phyloP scores from a whole-genome alignment of 2,888 invertebrate species.

The Disparrhopalites patrizii region DNA sequence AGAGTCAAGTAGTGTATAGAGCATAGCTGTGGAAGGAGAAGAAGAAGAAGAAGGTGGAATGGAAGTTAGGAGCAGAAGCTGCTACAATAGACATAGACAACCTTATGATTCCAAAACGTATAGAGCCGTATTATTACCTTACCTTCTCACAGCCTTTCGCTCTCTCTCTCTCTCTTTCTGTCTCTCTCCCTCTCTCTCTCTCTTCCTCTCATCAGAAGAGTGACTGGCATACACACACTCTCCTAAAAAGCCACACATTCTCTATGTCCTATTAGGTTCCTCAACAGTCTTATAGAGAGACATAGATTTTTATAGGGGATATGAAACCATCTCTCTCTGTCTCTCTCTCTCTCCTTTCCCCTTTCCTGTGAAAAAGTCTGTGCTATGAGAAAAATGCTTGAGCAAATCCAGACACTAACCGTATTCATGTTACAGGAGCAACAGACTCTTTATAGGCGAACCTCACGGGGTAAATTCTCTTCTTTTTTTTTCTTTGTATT shows the following conservation, averaged over 20 bases:
- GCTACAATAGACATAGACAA: too few species aligned
- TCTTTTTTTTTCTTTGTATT: too few species aligned
- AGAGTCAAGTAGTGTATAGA: too few species aligned
- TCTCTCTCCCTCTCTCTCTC: background rate
- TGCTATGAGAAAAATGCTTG: background rate
- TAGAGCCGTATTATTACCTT: too few species aligned
- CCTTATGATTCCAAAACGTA: too few species aligned
- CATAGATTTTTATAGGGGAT: background rate
- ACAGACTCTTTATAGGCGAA: background rate
- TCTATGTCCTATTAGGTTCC: too few species aligned
- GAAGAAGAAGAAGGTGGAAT: background rate
- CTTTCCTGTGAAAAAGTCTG: background rate
- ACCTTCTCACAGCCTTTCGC: background rate
- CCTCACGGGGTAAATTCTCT: background rate
- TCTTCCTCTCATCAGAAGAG: background rate
- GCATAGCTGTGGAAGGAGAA: conserved; percentile 1
- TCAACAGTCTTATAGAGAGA: too few species aligned
- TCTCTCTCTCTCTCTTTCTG: background rate
- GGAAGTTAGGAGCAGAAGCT: too few species aligned
- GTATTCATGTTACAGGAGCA: conserved; percentile 10
- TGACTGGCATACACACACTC: too few species aligned
- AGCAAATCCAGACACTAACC: conserved; percentile 10
- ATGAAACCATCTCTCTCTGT: background rate
- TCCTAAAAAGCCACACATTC: too few species aligned
- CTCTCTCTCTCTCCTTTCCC: background rate